Conservation (phyloP, 2,888 invertebrate species). For the Meganola albula region DNA sequence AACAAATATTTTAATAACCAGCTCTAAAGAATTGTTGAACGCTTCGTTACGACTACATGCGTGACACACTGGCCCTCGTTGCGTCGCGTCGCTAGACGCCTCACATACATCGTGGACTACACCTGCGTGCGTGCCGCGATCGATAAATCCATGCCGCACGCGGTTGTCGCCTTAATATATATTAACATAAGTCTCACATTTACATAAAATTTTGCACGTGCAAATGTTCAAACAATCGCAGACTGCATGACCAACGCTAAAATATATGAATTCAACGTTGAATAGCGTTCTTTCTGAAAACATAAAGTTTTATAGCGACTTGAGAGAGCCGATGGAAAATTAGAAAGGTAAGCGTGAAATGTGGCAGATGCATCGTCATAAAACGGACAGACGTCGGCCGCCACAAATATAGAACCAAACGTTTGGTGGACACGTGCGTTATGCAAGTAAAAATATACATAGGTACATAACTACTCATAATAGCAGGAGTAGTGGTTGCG, state of each 20-base stretch:
- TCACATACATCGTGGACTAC: conserved; percentile 33
- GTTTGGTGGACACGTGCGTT: background rate
- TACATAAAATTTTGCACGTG: conserved; percentile 21
- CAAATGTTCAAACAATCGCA: conserved; percentile 40
- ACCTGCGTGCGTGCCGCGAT: conserved; percentile 40
- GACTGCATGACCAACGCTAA: conserved; percentile 65
- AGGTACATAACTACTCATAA: background rate
- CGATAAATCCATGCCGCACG: conserved; percentile 11
- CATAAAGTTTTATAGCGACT: conserved; percentile 64
- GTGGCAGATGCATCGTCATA: conserved; percentile 59
- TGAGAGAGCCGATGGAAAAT: conserved; percentile 64
- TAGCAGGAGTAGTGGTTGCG: no score
- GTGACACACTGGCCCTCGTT: conserved; percentile 49
- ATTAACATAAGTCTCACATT: conserved; percentile 26
- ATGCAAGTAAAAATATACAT: no score
- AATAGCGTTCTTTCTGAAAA: conserved; percentile 58
- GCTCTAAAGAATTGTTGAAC: conserved; percentile 68
- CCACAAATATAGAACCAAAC: conserved; percentile 3
- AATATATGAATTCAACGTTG: conserved; percentile 49
- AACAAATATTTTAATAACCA: conserved; percentile 78
- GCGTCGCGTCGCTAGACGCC: no score
- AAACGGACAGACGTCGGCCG: conserved; percentile 28
- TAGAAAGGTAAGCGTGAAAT: conserved; percentile 70
- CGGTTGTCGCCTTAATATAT: conserved; percentile 24
- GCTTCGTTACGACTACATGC: conserved; percentile 56